A percentile compares a stretch with the other conserved stretches of the same genome.
phyloP scores from a whole-genome alignment of 2,888 invertebrate genomes.

The Luperina testacea region DNA sequence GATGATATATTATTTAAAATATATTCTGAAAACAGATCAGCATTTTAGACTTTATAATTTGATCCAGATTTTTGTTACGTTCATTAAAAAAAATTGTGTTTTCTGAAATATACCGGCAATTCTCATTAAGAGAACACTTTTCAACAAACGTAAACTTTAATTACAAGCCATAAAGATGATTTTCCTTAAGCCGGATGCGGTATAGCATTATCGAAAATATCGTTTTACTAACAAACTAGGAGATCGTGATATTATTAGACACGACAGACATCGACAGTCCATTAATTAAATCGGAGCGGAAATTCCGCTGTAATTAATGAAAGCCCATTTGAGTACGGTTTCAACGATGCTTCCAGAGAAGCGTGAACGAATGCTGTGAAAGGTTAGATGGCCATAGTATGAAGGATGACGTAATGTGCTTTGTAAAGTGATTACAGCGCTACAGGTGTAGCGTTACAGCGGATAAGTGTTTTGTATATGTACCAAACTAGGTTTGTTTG shows the following conservation, averaged over 20 bases:
- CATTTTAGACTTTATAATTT: conserved; percentile 7
- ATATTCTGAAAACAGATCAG: conserved; percentile 6
- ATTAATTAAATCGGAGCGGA: conserved; percentile 79
- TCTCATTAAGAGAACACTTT: conserved; percentile 31
- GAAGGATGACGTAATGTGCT: not conserved
- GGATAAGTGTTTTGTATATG: not conserved
- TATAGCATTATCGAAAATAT: conserved; percentile 43
- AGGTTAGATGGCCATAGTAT: conserved; percentile 16
- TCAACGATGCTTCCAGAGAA: conserved; percentile 68
- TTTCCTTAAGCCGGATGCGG: conserved; percentile 14
- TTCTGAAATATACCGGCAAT: not conserved
- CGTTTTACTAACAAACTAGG: conserved; percentile 53
- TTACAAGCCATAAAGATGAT: conserved; percentile 5
- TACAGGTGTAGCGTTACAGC: not conserved
- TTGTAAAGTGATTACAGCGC: not conserved
- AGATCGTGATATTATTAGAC: conserved; percentile 65
- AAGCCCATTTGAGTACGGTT: conserved; percentile 69
- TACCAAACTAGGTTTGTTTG: not conserved
- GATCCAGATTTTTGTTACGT: not conserved
- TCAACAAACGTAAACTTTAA: conserved; percentile 25
- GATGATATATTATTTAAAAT: not conserved
- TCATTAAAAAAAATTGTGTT: conserved; percentile 20
- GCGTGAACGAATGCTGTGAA: conserved; percentile 41
- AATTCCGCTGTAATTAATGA: conserved; percentile 77
- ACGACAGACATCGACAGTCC: conserved; percentile 69